Evolutionary conservation across 2,888 invertebrate genomes (phyloP), one percentile per base, ranked within the genome.

Genomic region (Stegophylla sp.): DNA sequence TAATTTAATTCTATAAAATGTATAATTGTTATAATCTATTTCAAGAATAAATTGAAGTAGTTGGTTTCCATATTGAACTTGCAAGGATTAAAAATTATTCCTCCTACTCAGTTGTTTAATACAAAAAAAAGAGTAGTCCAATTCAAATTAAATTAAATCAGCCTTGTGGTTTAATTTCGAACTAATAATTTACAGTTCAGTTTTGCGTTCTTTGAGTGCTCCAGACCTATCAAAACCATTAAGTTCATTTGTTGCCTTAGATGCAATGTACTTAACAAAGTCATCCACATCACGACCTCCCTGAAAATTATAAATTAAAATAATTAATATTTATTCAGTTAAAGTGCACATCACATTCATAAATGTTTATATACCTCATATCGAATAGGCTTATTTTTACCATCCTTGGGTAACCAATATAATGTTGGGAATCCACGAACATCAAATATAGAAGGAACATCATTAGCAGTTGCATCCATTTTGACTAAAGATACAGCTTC

Each of bases 381-480:
- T 87, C 92, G 90, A 82, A 92, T 90, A 41, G 97, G 96, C 83
- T 89, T 91, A 85, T 90, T 88, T 86, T 94, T 93, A 72, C 88
- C 87, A 85, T 94, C 92, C 87, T 95, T 96, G 15, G 97, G 94
- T 83, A 93, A 91, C 96, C 97, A 99, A 90, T 90, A 99, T 83
- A 99, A 90, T 7, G 98, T 99, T 81, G 99, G 99, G 92, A 98
- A 99, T 13, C 99, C 99, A 82, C 92, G 91, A 13, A 99, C 99
- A 85, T 97, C 94, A 87, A 91, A 99, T 12, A 90, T 88, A 83
- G 92, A 89, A 83, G 98, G 97, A 85, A 98, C 98, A 89, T 99
- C 99, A 87, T 99, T 99, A 84, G 96, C 95, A 15, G 98, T 98
- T 17, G 98, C 98, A 87, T 99, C 99, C 89, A 99, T 94, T 88